Evolutionary conservation across 2,888 invertebrate species (phyloP).

Genomic region (Copidosoma aretas): DNA sequence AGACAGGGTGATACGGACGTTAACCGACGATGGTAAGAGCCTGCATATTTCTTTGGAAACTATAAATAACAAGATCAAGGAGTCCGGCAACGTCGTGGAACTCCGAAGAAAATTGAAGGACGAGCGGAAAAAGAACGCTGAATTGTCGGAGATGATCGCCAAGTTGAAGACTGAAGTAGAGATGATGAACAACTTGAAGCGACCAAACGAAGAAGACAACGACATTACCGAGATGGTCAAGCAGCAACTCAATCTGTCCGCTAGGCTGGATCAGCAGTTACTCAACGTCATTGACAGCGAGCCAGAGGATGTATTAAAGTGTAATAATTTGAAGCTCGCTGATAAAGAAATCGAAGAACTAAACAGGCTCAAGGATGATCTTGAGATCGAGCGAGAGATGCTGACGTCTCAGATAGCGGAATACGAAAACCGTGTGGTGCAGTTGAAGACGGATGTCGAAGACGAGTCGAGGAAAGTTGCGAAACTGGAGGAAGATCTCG

Average conservation of each 20-base stretch:
- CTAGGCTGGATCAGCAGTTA: slow-evolving; percentile 68
- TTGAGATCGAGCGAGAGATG: slow-evolving; percentile 56
- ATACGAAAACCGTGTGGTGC: slow-evolving; percentile 56
- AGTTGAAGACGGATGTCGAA: slow-evolving; percentile 54
- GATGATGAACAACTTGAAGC: slow-evolving; percentile 31
- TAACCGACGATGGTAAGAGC: slow-evolving; percentile 67
- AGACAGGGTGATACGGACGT: slow-evolving; percentile 68
- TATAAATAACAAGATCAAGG: slow-evolving; percentile 65
- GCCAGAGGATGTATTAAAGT: slow-evolving; percentile 44
- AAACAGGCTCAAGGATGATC: slow-evolving; percentile 51
- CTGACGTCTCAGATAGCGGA: slow-evolving; percentile 53
- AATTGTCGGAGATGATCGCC: slow-evolving; percentile 56
- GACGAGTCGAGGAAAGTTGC: slow-evolving; percentile 52
- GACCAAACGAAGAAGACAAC: slow-evolving; percentile 45
- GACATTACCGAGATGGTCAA: slow-evolving; percentile 63
- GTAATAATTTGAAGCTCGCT: slow-evolving; percentile 45
- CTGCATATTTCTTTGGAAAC: slow-evolving; percentile 66
- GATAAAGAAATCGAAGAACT: slow-evolving; percentile 53
- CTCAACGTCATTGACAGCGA: slow-evolving; percentile 67
- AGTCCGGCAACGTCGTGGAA: slow-evolving; percentile 68
- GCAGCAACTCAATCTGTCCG: slow-evolving; percentile 69
- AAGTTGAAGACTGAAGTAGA: slow-evolving; percentile 44
- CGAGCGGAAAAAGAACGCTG: slow-evolving; percentile 63
- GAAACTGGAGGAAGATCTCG: slow-evolving; percentile 53
- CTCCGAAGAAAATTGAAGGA: slow-evolving; percentile 67